Base-by-base conservation (phyloP, 1,140 invertebrate genomes). In the Araneus ventricosus region DNA sequence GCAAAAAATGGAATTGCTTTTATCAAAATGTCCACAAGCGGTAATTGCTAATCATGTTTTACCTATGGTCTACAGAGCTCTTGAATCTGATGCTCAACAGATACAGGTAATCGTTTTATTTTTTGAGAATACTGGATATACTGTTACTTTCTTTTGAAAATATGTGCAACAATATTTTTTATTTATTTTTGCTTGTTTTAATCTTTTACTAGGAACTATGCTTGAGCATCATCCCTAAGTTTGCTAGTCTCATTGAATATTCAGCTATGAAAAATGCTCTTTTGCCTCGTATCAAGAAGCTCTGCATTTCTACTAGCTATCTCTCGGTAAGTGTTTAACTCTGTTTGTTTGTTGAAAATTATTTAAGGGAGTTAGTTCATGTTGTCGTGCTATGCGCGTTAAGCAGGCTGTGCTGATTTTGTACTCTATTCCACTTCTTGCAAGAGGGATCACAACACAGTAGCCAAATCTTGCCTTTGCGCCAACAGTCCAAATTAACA, bases 201-300 rank as follows among this genome's bases (percentile, higher is more conserved):
- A n/a, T n/a, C 7, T 14, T 80, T 95, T 97, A 98, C 14, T 97
- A 99, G 96, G 99, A 99, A 95, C 96, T 99, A 3, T 99, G 99
- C 95, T 95, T 99, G 22, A 97, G 97, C 34, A 98, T 99, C 37
- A 96, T 99, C 30, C 99, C 99, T 39, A 98, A 97, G 5, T 98
- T 99, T 96, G 98, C 98, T 22, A 97, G 97, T 0, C 95, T 99
- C 14, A 97, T 99, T 84, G 99, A 99, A 95, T 98, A 98, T 95
- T 97, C 98, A n/a, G 97, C 98, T 1, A 98, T 99, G 97, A 99
- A 99, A 95, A 99, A 99, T 96, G 97, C 98, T 8, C 96, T 99
- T 3, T 95, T 99, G 75, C 99, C 99, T 0, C 96, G 98, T 92
- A 98, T 99, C 75, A 98, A 99, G 95, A 98, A 98, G 95, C 95